A percentile compares a stretch with the other conserved stretches of the same genome.
These are phyloP conservation scores for Pseudobourletiella spinata DNA, from an alignment of 1,140 invertebrate genomes.

Conservation along the genomic window DNA sequence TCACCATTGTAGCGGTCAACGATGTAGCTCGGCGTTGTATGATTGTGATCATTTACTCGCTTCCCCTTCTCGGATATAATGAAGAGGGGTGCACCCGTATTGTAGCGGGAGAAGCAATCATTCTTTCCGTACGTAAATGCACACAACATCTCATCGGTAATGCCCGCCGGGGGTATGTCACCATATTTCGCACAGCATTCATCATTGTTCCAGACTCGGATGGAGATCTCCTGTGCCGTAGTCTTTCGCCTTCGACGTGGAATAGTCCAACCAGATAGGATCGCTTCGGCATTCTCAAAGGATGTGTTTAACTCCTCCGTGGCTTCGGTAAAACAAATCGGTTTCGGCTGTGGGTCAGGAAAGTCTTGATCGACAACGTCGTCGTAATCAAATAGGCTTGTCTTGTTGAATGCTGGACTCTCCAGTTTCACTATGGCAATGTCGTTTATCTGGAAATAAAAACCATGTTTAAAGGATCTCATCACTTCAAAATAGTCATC, in stretches of 20 bases:
- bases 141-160: slow-evolving; percentile 7
- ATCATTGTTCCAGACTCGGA: slow-evolving; percentile 8
- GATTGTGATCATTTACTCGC: slow-evolving; percentile 4
- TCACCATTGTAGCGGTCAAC: background rate
- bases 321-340: slow-evolving; percentile 3
- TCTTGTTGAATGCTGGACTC: slow-evolving; percentile 46
- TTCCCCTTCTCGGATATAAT: slow-evolving; percentile 2
- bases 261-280: slow-evolving; percentile 5
- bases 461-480: too few relatives aligned
- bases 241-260: background rate
- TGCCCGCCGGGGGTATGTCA: slow-evolving; percentile 2
- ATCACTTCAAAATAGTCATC: too few relatives aligned
- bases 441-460: slow-evolving; percentile 62
- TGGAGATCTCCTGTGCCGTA: slow-evolving; percentile 2
- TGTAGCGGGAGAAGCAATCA: slow-evolving; percentile 8
- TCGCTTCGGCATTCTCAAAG: slow-evolving; percentile 1
- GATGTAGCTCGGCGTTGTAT: slow-evolving; percentile 1
- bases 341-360: background rate
- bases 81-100: slow-evolving; percentile 3
- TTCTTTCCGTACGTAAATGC: slow-evolving; percentile 8
- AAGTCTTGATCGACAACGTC: background rate
- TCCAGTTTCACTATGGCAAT: slow-evolving; percentile 74
- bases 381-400: slow-evolving; percentile 1
- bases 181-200: slow-evolving; percentile 10
- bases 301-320: background rate